Base-by-base conservation (phyloP, 2,888 invertebrate genomes). In the Rhyacophila evoluta region DNA sequence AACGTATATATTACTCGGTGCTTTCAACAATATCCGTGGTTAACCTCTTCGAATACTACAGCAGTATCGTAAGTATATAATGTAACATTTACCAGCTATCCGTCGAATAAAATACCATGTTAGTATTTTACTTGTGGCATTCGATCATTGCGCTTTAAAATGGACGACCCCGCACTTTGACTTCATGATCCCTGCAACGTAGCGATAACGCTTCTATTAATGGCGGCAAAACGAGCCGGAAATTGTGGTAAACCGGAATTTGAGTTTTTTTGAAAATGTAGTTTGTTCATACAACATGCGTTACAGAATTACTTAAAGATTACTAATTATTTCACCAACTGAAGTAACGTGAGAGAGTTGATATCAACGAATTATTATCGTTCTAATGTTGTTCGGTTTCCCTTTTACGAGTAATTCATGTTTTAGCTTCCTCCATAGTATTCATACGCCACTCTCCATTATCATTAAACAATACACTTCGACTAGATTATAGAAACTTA, bases 241-340 rank as follows among this genome's bases (percentile, higher is more conserved):
- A 55, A 55, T 55, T 55, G 55, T 55, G 55, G 55, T 55, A 55
- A 55, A 55, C 55, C 55, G 55, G 55, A 55, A 55, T 55, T 55
- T 55, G 15, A 55, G 6, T 55, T 55, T 55, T 55, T 55, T 39
- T 2, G 4, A 39, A 39, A 39, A 39, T 6, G 39, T 39, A 4
- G 39, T 15, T 39, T 12, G 12, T 12, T 12, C 39, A 39, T 39
- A 19, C 15, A 55, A 55, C 55, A 12, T 19, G 55, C 55, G 55
- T 55, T 55, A 55, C 55, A 25, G 55, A 55, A 55, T 55, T 55
- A 19, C 55, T 25, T 55, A 15, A 55, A 55, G 55, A 55, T 55
- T 55, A 55, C 25, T 55, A 55, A 55, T 55, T 55, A 55, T 25
- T 55, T 55, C 4, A 55, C 25, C 55, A 12, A 55, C 55, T 55